Evolutionary conservation across 1,140 invertebrate genomes (phyloP), one percentile per base, ranked within the genome.

Genomic region (Myzus persicae): DNA sequence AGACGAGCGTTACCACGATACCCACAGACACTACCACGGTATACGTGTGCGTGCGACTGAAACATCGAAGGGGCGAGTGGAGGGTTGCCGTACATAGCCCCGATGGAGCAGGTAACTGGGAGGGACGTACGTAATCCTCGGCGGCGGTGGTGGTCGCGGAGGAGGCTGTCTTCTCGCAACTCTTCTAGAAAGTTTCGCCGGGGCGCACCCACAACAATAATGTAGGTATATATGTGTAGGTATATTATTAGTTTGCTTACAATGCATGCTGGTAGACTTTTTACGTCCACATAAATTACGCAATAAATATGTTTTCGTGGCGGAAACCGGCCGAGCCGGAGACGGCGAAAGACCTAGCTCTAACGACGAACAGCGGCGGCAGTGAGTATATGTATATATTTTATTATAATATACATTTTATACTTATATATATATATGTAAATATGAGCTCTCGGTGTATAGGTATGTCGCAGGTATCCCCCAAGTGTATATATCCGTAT

Each of bases 201-300:
- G 48, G 9, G 67, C 89, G 48, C 51, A 26, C 84, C 84, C 84
- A 84, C 81, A 84, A 67, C 59, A 67, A 59, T 44, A 67, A 18
- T 67, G 59, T 67, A 11, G 31, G 11, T 67, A 67, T n/a, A 67
- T 67, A 67, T n/a, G 26, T 48, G 26, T 48, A 46, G 46, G 46
- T 91, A 82, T 82, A 82, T 91, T 81, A 92, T 92, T 46, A 92
- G 90, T 92, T 92, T 31, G 76, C 44, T 40, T 54, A 91, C 90
- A 91, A 76, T 91, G 42, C 90, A 76, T 51, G 48, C 46, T 44
- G 44, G 90, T 36, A 91, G 67, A 85, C 40, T 91, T 82, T 82
- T 92, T 92, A 92, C 67, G 67, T 92, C 14, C 90, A 81, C 67
- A 81, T 91, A 91, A 91, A 91, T 91, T 91, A 91, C 90, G 90